These are phyloP conservation scores for Mesorhabditis spiculigera DNA, from an alignment of 2,888 invertebrate genomes.

Conservation along the genomic window DNA sequence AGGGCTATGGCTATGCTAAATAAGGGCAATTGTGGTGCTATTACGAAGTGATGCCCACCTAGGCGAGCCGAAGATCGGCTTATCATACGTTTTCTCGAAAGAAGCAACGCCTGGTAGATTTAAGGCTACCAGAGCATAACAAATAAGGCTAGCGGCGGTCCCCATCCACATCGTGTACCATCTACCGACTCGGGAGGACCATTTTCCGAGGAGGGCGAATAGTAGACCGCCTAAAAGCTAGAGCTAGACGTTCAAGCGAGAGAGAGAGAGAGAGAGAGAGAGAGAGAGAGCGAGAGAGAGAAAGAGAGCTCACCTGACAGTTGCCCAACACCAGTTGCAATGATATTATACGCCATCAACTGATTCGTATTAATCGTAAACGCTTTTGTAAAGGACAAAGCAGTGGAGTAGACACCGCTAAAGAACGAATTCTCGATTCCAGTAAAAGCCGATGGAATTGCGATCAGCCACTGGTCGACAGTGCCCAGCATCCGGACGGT, in stretches of 20 bases:
- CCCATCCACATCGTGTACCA: slow-evolving; percentile 5
- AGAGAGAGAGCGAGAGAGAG: too few relatives aligned
- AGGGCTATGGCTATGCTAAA: not conserved
- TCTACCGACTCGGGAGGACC: not conserved
- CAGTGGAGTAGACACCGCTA: slow-evolving; percentile 1
- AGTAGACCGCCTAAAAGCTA: not conserved
- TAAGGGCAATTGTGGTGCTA: not conserved
- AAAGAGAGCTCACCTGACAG: not conserved
- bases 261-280: too few relatives aligned
- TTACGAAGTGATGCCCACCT: not conserved
- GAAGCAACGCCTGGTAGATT: slow-evolving; percentile 4
- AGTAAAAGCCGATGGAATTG: slow-evolving; percentile 5
- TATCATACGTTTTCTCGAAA: slow-evolving; percentile 1
- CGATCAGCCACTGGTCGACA: not conserved
- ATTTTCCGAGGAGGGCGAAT: not conserved
- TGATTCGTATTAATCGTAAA: not conserved
- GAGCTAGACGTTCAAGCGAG: too few relatives aligned
- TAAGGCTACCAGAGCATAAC: not conserved
- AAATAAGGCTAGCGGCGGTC: not conserved
- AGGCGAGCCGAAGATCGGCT: not conserved
- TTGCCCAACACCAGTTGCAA: not conserved
- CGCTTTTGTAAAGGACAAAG: not conserved
- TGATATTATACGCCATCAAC: not conserved
- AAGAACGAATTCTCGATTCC: slow-evolving; percentile 5
- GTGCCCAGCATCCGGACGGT: not conserved